A percentile compares a stretch with the other conserved stretches of the same genome.
Evolutionary conservation across 2,888 invertebrate genomes (phyloP).

Genomic region (Anaspis maculata): DNA sequence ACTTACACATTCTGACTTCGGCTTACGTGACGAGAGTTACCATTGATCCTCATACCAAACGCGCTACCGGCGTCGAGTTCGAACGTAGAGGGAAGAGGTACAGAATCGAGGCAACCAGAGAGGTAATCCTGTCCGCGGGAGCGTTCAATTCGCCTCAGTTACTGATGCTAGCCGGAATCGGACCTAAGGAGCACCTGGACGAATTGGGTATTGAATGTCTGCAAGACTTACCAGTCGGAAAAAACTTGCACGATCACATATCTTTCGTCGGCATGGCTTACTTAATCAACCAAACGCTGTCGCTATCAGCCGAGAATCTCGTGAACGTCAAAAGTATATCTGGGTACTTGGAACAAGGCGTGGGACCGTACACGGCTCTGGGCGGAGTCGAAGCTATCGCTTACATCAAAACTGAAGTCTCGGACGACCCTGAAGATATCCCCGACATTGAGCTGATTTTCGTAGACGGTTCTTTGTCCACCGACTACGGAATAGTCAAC

Average conservation of each 20-base stretch:
- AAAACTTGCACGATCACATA: constrained; percentile 60
- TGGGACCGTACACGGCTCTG: constrained; percentile 47
- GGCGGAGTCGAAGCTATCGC: constrained; percentile 38
- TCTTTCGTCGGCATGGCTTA: constrained; percentile 52
- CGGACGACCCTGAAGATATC: constrained; percentile 25
- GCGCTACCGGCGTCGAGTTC: constrained; percentile 44
- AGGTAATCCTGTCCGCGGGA: constrained; percentile 50
- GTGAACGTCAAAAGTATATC: constrained; percentile 28
- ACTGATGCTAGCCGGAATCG: constrained; percentile 58
- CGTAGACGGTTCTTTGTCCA: constrained; percentile 49
- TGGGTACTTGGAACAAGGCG: constrained; percentile 41
- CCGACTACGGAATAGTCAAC: constrained; percentile 44
- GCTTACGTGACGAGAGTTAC: constrained; percentile 51
- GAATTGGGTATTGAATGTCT: constrained; percentile 52
- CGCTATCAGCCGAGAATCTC: constrained; percentile 8
- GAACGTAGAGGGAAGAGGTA: constrained; percentile 20
- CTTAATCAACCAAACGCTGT: constrained; percentile 40
- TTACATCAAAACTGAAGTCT: constrained; percentile 31
- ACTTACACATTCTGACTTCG: constrained; percentile 49
- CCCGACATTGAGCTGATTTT: constrained; percentile 34
- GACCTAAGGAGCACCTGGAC: constrained; percentile 51
- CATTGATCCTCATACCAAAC: constrained; percentile 42
- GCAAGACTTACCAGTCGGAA: constrained; percentile 56
- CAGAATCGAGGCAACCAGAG: constrained; percentile 40
- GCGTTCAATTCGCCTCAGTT: constrained; percentile 75